These are phyloP conservation scores for Henricia sp. DNA, from an alignment of 53 echinoderm and acorn worm genomes.

Conservation along the genomic window DNA sequence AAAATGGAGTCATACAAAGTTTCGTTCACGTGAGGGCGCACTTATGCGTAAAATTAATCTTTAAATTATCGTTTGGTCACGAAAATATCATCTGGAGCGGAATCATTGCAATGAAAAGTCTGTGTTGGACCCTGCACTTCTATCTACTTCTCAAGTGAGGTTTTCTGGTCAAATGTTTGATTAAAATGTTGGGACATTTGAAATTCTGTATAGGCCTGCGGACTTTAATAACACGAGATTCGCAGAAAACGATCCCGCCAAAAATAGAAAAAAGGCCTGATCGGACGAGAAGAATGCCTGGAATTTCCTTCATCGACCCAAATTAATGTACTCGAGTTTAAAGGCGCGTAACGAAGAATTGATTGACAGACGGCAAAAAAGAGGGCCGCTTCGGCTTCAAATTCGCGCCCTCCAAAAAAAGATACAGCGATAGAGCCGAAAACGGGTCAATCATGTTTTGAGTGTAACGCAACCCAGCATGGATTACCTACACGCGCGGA, in stretches of 20 bases:
- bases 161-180: too few relatives aligned
- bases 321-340: constrained; percentile 50
- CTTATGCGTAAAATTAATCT: too few relatives aligned
- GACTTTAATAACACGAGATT: too few relatives aligned
- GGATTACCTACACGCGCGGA: constrained; percentile 10
- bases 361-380: not conserved
- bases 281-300: not conserved
- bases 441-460: constrained; percentile 47
- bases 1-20: too few relatives aligned
- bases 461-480: not conserved
- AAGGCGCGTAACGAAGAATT: constrained; percentile 9
- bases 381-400: not conserved
- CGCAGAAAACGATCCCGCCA: not conserved
- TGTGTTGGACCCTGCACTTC: too few relatives aligned
- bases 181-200: too few relatives aligned
- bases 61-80: too few relatives aligned
- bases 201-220: too few relatives aligned
- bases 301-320: constrained; percentile 40
- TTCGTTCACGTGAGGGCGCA: too few relatives aligned
- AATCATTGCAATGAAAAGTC: too few relatives aligned
- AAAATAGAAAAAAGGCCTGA: not conserved
- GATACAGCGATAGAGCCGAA: not conserved
- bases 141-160: too few relatives aligned
- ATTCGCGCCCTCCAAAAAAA: not conserved
- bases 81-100: too few relatives aligned